These are phyloP conservation scores for Trachymyrmex cornetzi DNA, from an alignment of 1,140 invertebrate genomes.

Conservation along the genomic window DNA sequence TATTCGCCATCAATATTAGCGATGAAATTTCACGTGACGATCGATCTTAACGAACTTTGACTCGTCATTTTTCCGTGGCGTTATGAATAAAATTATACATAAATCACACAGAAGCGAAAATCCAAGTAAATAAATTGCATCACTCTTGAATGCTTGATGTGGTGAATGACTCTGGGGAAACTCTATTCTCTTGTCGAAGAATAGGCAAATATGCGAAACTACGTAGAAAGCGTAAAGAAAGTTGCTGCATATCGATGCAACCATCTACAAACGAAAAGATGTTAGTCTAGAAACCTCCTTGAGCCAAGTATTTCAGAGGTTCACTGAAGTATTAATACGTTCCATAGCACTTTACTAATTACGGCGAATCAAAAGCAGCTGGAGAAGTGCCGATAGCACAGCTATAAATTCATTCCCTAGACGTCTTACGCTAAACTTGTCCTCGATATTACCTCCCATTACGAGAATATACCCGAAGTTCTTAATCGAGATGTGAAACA, in stretches of 20 bases:
- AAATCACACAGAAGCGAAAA: constrained; percentile 7
- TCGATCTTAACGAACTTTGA: neutral
- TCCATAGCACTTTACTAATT: constrained; percentile 31
- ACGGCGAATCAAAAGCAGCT: constrained; percentile 60
- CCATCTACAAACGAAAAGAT: constrained; percentile 51
- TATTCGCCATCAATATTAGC: neutral
- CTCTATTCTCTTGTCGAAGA: constrained; percentile 4
- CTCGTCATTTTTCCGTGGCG: neutral
- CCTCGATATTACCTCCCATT: constrained; percentile 25
- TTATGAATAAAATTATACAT: constrained; percentile 33
- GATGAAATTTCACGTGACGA: neutral
- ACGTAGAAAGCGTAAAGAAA: constrained; percentile 60
- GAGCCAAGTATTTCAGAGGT: constrained; percentile 25
- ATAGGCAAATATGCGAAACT: constrained; percentile 34
- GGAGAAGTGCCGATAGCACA: neutral
- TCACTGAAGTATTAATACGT: constrained; percentile 12
- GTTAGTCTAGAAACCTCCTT: constrained; percentile 41
- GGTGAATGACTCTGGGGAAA: neutral
- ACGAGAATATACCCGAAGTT: constrained; percentile 5
- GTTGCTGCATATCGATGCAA: constrained; percentile 40
- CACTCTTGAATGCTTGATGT: neutral
- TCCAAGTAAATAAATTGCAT: constrained; percentile 34
- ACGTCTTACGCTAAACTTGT: constrained; percentile 32
- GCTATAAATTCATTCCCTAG: constrained; percentile 24
- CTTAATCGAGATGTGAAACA: neutral